phyloP scores from a whole-genome alignment of 1,140 invertebrate species.

The Drosophila littoralis region DNA sequence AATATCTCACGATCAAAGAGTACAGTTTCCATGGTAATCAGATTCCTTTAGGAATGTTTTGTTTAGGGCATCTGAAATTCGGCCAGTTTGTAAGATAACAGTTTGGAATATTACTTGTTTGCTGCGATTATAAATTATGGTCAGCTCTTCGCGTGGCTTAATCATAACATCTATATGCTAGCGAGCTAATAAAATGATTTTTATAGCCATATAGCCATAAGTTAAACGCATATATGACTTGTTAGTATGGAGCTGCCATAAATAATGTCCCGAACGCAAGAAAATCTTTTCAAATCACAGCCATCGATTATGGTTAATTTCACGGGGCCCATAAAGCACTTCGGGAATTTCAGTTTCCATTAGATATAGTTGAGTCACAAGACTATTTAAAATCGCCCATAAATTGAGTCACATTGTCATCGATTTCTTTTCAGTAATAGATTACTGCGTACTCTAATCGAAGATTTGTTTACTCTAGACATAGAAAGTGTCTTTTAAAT shows the following conservation, averaged over 20 bases:
- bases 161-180: slow-evolving; percentile 62
- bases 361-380: slow-evolving; percentile 32
- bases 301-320: slow-evolving; percentile 72
- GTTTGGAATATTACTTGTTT: neutral
- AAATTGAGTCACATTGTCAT: slow-evolving; percentile 32
- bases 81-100: too few relatives aligned
- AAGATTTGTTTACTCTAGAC: too few relatives aligned
- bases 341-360: neutral
- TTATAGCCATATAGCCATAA: slow-evolving; percentile 62
- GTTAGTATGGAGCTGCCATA: slow-evolving; percentile 56
- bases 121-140: slow-evolving; percentile 65
- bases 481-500: too few relatives aligned
- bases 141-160: slow-evolving; percentile 44
- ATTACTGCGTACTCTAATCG: neutral
- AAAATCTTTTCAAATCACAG: slow-evolving; percentile 58
- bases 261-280: slow-evolving; percentile 49
- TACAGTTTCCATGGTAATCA: too few relatives aligned
- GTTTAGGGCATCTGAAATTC: slow-evolving; percentile 14
- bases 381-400: slow-evolving; percentile 14
- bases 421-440: neutral
- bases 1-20: too few relatives aligned
- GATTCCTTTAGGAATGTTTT: too few relatives aligned
- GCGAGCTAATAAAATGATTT: slow-evolving; percentile 59
- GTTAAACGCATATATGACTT: slow-evolving; percentile 50
- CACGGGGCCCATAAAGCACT: slow-evolving; percentile 58